These are phyloP conservation scores for Drosophila trapezifrons DNA, from an alignment of 1,140 invertebrate species.

Conservation along the genomic window DNA sequence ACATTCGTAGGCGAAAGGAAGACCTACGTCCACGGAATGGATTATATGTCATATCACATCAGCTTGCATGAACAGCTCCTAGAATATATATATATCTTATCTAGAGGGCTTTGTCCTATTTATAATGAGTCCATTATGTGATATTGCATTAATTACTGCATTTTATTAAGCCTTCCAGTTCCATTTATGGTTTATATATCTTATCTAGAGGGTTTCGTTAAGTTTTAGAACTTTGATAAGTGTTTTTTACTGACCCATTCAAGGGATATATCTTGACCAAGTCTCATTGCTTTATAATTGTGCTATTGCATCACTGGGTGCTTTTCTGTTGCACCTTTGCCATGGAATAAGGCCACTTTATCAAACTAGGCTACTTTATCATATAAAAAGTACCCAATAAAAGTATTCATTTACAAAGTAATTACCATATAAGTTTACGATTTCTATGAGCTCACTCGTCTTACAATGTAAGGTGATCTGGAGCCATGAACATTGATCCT, in stretches of 20 bases:
- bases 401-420: neutral
- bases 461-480: too few relatives aligned
- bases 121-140: neutral
- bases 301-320: neutral
- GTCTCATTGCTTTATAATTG: neutral
- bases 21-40: conserved; percentile 1
- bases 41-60: conserved; percentile 13
- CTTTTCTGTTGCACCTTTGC: neutral
- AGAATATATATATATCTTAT: neutral
- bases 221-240: neutral
- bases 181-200: neutral
- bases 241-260: neutral
- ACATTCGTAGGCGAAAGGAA: conserved; percentile 10
- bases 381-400: neutral
- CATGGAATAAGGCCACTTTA: neutral
- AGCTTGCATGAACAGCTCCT: conserved; percentile 3
- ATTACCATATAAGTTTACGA: too few relatives aligned
- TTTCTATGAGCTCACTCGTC: too few relatives aligned
- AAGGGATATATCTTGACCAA: neutral
- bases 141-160: neutral
- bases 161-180: neutral
- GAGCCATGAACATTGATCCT: too few relatives aligned
- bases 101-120: neutral
- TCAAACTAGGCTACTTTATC: conserved; percentile 10
- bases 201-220: neutral